Base-by-base conservation (phyloP, 2,888 invertebrate species). In the Rapana venosa region DNA sequence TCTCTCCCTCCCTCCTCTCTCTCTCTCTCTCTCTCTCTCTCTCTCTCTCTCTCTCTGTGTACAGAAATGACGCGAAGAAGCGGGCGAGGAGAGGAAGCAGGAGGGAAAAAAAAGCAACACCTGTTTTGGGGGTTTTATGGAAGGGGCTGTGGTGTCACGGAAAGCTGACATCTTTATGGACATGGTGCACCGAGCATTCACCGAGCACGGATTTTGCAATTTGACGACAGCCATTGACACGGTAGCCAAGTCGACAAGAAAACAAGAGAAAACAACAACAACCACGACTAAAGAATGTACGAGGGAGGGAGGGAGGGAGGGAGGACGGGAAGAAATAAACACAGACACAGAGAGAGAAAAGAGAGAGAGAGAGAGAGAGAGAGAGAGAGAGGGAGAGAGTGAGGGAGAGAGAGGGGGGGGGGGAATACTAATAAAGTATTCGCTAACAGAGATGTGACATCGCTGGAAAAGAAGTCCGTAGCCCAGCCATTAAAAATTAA, bases 161-260 rank as follows among this genome's bases (percentile, higher is more conserved):
- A 26, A n/a, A n/a, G n/a, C n/a, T 74, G 74, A 74, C 74, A 74
- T 74, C 22, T 74, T 74, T 74, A 74, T 74, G 74, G n/a, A n/a
- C 74, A 74, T n/a, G n/a, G n/a, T n/a, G 74, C 74, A n/a, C 74
- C 5, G 26, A 74, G 74, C n/a, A n/a, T 26, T 74, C n/a, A n/a
- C n/a, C n/a, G n/a, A 74, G 74, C 13, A 74, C 13, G 74, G 74
- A 74, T 74, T 47, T 74, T n/a, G n/a, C n/a, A n/a, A n/a, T n/a
- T n/a, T 74, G 74, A 74, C 74, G n/a, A n/a, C n/a, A 8, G 74
- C 74, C 13, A 74, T 74, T 74, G 74, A 74, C 74, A 74, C 47
- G 2, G 47, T 47, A 47, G 47, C 47, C 47, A 47, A 47, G 47
- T 47, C 47, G 47, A 47, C 47, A 47, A 47, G 47, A 47, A 47